Conservation (phyloP, 2,113 vertebrate genomes). For the Saimiri boliviensis region DNA sequence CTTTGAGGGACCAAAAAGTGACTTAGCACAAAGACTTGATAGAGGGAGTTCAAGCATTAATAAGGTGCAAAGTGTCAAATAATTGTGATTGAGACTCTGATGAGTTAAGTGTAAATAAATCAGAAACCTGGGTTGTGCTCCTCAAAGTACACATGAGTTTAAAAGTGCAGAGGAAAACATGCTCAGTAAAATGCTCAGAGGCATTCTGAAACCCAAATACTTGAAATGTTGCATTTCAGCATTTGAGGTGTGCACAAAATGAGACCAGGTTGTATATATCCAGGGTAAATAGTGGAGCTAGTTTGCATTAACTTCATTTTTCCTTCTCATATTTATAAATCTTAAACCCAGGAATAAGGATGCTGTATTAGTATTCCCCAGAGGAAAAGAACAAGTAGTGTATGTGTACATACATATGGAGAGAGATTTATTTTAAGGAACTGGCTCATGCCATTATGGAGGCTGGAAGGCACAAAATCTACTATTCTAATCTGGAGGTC, state of each 20-base stretch:
- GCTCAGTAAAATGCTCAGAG: background rate
- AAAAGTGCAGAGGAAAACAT: background rate
- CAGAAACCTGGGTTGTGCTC: background rate
- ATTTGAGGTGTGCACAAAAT: background rate
- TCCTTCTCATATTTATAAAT: background rate
- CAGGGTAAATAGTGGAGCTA: background rate
- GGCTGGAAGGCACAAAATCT: background rate
- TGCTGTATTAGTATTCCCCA: background rate
- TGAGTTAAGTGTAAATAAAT: background rate
- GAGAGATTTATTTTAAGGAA: background rate
- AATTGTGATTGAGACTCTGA: background rate
- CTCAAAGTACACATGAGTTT: background rate
- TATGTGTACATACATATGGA: background rate
- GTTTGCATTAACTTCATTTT: background rate
- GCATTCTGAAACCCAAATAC: background rate
- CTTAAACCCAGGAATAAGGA: background rate
- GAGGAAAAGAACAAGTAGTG: background rate
- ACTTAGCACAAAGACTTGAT: background rate
- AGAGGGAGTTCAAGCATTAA: background rate
- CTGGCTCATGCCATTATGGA: background rate
- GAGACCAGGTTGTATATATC: background rate
- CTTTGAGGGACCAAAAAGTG: background rate
- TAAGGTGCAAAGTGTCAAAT: background rate
- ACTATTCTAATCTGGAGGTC: background rate
- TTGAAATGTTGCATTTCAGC: background rate